Evolutionary conservation across 2,888 invertebrate genomes (phyloP).

Genomic region (Thera obeliscata): DNA sequence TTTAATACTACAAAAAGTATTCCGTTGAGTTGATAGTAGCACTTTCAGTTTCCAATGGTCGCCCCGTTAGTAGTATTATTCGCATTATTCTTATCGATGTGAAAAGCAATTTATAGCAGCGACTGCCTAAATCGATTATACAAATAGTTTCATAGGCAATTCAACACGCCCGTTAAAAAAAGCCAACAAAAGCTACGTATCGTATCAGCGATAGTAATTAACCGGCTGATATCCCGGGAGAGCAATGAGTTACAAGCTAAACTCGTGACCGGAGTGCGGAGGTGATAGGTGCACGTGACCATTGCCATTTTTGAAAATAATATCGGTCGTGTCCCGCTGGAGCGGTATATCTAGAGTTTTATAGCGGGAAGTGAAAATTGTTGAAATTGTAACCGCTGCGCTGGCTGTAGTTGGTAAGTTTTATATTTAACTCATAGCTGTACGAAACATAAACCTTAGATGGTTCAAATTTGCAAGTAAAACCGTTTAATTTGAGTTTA

Average conservation of each 20-base stretch:
- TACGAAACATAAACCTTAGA: too few relatives aligned
- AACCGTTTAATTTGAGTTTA: too few relatives aligned
- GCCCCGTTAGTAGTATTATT: too few relatives aligned
- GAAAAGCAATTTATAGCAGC: too few relatives aligned
- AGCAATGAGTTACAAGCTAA: slow-evolving; percentile 64
- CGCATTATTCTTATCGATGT: too few relatives aligned
- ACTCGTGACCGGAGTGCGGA: slow-evolving; percentile 59
- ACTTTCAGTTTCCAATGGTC: too few relatives aligned
- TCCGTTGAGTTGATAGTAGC: too few relatives aligned
- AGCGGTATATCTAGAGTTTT: slow-evolving; percentile 19
- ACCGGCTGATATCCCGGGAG: slow-evolving; percentile 59
- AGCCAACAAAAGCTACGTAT: slow-evolving; percentile 39
- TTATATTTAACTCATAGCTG: not conserved
- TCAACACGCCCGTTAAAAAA: slow-evolving; percentile 22
- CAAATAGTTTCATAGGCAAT: slow-evolving; percentile 7
- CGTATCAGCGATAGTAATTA: slow-evolving; percentile 64
- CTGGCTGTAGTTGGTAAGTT: not conserved
- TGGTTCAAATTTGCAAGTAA: too few relatives aligned
- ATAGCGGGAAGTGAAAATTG: slow-evolving; percentile 18
- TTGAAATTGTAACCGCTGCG: slow-evolving; percentile 15
- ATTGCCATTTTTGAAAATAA: slow-evolving; percentile 42
- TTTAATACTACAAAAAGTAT: too few relatives aligned
- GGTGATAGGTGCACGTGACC: slow-evolving; percentile 57
- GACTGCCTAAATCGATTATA: not conserved
- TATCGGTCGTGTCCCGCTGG: slow-evolving; percentile 27